Conservation (phyloP, 2,797 vertebrate species). For the Apogon hyalosoma region DNA sequence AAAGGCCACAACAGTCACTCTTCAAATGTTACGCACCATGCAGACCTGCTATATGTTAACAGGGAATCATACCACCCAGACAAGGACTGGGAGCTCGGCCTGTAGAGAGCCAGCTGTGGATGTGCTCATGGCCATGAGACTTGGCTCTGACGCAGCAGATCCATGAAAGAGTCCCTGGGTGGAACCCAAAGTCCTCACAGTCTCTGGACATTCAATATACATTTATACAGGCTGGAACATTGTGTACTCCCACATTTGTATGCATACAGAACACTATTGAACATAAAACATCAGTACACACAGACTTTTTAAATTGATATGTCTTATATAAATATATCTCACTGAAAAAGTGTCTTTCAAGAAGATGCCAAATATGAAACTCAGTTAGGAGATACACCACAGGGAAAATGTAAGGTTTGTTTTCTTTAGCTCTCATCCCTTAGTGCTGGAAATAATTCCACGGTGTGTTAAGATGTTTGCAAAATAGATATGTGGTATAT, state of each 20-base stretch:
- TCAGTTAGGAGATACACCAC: neutral
- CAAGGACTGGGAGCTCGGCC: slow-evolving; percentile 58
- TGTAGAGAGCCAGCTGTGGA: slow-evolving; percentile 78
- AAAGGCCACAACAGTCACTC: slow-evolving; percentile 19
- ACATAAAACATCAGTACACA: slow-evolving; percentile 3
- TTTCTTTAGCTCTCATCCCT: neutral
- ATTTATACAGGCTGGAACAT: slow-evolving; percentile 43
- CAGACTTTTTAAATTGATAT: neutral
- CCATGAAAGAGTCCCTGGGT: slow-evolving; percentile 58
- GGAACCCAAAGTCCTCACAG: slow-evolving; percentile 50
- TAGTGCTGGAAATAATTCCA: neutral
- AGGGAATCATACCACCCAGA: slow-evolving; percentile 52
- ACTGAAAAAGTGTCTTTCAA: slow-evolving; percentile 6
- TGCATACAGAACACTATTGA: slow-evolving; percentile 17
- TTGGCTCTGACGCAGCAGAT: slow-evolving; percentile 65
- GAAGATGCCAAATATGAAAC: neutral
- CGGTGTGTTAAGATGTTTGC: neutral
- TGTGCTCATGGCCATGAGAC: slow-evolving; percentile 69
- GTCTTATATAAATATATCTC: neutral
- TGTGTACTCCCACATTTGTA: slow-evolving; percentile 45
- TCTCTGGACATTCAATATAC: slow-evolving; percentile 54
- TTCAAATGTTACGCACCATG: slow-evolving; percentile 32
- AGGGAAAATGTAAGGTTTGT: neutral
- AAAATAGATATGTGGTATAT: neutral
- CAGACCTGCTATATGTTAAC: slow-evolving; percentile 56